Evolutionary conservation across 2,113 vertebrate genomes (phyloP), one percentile per base, ranked within the genome.

Genomic region (Nesoenas mayeri): DNA sequence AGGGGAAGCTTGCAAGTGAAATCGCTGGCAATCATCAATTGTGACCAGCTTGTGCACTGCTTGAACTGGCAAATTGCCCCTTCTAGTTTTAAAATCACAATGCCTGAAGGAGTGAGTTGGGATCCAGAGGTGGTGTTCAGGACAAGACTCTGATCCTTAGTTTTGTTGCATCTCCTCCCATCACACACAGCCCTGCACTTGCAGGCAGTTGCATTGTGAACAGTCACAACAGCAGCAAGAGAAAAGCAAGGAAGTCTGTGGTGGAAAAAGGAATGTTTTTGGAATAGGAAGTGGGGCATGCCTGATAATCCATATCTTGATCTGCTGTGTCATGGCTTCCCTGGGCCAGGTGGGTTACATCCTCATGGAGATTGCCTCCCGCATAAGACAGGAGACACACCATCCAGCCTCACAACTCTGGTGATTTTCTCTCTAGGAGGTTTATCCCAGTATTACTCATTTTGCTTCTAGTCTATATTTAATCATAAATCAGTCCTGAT

Each of bases 251-350:
- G 7, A 74, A 64, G 32, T 12, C 11, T 38, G 24, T 34, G n/a
- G 21, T 64, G 36, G 69, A 7, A 47, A 58, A 64, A 64, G 34
- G 16, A 79, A 14, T 36, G 40, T 25, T 16, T 81, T 50, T 62
- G 56, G 40, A 56, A 42, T 8, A 38, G 9, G 10, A 3, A 51
- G 14, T 12, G 9, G 47, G 71, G 20, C 9, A 18, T 22, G 16
- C 5, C 36, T 4, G 3, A 31, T 22, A 80, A 25, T 20, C 7
- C 36, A 64, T 1, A 0, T 24, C 3, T 0, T 29, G 47, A 12
- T 32, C 44, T 38, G 57, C 24, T 58, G 17, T 75, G 15, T 21
- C 31, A 19, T 34, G 16, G 24, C 19, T 71, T 60, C 40, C 6
- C 9, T 77, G 36, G 17, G 31, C 10, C 4, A 32, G 20, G 36